Conservation (phyloP, 2,113 vertebrate genomes). For the Entelurus aequoreus region DNA sequence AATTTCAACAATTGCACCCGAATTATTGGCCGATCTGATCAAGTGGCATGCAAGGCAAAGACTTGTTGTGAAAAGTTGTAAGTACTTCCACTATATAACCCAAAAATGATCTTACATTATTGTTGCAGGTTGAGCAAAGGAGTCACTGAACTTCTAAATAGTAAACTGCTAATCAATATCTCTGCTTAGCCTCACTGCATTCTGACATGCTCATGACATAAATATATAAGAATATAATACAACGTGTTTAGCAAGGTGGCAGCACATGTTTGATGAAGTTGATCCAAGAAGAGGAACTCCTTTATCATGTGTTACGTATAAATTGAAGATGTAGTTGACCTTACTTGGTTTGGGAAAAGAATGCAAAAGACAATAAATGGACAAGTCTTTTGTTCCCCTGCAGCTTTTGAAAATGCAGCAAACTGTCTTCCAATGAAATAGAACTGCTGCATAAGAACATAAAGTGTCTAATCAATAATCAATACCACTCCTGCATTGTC, state of each 20-base stretch:
- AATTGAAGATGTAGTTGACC: conserved; percentile 53
- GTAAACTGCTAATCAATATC: conserved; percentile 32
- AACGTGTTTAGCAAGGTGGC: conserved; percentile 27
- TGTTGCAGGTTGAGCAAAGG: conserved; percentile 34
- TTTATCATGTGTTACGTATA: conserved; percentile 26
- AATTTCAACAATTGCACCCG: no score
- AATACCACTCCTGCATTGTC: conserved; percentile 65
- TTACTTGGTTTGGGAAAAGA: conserved; percentile 24
- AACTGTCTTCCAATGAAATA: conserved; percentile 62
- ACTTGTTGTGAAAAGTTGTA: no score
- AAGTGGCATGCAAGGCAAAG: no score
- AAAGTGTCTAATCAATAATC: conserved; percentile 70
- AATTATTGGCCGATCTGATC: no score
- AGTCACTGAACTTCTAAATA: conserved; percentile 22
- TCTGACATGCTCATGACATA: conserved; percentile 28
- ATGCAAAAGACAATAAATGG: conserved; percentile 23
- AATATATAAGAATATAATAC: conserved; percentile 13
- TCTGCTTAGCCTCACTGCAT: conserved; percentile 21
- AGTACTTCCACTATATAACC: background rate
- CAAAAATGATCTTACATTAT: conserved; percentile 36
- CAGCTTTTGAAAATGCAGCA: conserved; percentile 54
- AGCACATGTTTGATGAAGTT: conserved; percentile 10
- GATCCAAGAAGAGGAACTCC: conserved; percentile 15
- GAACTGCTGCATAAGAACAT: conserved; percentile 62
- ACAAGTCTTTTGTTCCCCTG: background rate